Conservation (phyloP, 2,888 invertebrate genomes). For the Pterostichus niger region DNA sequence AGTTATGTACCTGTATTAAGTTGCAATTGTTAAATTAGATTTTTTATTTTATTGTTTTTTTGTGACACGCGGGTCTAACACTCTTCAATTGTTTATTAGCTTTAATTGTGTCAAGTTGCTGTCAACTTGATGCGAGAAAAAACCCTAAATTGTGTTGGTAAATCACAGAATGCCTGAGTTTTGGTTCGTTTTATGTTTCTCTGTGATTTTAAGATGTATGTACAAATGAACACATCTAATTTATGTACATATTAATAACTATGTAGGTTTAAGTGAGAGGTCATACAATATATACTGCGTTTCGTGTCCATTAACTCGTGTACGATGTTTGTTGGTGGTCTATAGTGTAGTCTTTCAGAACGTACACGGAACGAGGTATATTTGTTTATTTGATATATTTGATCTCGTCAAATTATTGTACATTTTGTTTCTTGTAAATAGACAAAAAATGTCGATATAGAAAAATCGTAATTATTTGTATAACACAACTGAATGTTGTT, state of each 20-base stretch:
- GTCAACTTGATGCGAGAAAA: constrained; percentile 21
- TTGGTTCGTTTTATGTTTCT: constrained; percentile 60
- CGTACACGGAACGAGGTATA: constrained; percentile 55
- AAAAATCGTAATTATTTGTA: constrained; percentile 66
- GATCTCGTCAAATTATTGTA: constrained; percentile 67
- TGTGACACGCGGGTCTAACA: constrained; percentile 55
- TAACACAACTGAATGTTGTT: constrained; percentile 62
- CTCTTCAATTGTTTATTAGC: constrained; percentile 51
- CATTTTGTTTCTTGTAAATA: constrained; percentile 67
- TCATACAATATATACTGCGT: constrained; percentile 51
- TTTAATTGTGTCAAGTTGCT: constrained; percentile 36
- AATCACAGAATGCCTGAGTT: constrained; percentile 60
- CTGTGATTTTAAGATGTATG: constrained; percentile 67
- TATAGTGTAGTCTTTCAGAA: constrained; percentile 20
- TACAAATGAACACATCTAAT: constrained; percentile 66
- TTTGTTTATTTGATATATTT: constrained; percentile 65
- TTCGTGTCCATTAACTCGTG: constrained; percentile 19
- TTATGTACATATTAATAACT: constrained; percentile 65
- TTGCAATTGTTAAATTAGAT: constrained; percentile 77
- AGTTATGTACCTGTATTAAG: constrained; percentile 77
- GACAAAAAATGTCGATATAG: constrained; percentile 62
- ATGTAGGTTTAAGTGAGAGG: constrained; percentile 60
- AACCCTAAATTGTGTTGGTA: constrained; percentile 2
- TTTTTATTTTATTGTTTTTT: constrained; percentile 76
- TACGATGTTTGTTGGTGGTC: background rate